Evolutionary conservation across 2,797 vertebrate species (phyloP), one percentile per base, ranked within the genome.

Genomic region (Centroberyx gerrardi): DNA sequence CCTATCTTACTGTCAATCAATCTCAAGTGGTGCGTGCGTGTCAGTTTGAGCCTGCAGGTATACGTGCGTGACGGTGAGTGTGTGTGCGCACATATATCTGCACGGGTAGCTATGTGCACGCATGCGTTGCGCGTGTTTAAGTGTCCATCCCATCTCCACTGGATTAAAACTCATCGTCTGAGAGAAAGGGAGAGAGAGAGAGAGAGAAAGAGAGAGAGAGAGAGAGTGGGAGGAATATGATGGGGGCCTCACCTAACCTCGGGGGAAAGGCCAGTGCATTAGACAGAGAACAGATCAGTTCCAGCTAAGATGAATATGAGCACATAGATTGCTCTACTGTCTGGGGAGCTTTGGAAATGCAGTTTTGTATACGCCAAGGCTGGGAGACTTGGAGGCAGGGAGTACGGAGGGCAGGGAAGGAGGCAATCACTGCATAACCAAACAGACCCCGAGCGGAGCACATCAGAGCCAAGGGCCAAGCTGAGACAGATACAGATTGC

Each of bases 271-370:
- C 82, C 83, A 87, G 86, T 87, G 87, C 90, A 91, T 93, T 91
- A 91, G 91, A 89, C 74, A 62, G 85, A 90, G 86, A 91, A 90
- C 77, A 90, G 87, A 93, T 92, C 90, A 89, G 91, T 85, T 91
- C 88, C 88, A 90, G 88, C 88, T 79, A 84, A 90, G 88, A 93
- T 87, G 92, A 92, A 93, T 92, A 91, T 91, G 90, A 91, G 91
- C 85, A 56, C 90, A 87, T 82, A 89, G 92, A 94, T 93, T 93
- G 90, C 87, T 82, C 87, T 67, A 72, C 74, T 78, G 83, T 92
- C 93, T 90, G 73, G 91, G 91, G 91, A 91, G 77, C 74, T 42
- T 74, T 65, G 76, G 87, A 82, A 84, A 89, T 85, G 81, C 83
- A 84, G 81, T 89, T 87, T 85, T 91, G 88, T 90, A 81, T 84